Evolutionary conservation across 1,140 invertebrate genomes (phyloP).

Genomic region (Dreissena rostriformis): DNA sequence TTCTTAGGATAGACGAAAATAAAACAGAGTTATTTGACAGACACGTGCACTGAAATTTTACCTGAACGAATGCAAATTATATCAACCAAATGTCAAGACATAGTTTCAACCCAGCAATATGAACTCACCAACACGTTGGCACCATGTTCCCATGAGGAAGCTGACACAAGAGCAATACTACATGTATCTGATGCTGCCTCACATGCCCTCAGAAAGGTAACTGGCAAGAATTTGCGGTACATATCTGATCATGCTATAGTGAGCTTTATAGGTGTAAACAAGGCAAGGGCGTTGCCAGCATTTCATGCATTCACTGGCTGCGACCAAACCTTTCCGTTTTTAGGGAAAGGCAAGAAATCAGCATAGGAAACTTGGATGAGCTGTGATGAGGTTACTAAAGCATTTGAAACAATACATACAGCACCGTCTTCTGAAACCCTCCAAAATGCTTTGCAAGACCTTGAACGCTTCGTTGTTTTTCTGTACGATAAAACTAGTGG

Average conservation of each 20-base stretch:
- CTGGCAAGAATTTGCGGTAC: slow-evolving; percentile 17
- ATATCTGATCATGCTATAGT: slow-evolving; percentile 2
- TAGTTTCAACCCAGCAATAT: neutral
- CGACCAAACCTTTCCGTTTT: slow-evolving; percentile 21
- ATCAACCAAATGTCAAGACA: neutral
- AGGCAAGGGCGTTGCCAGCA: neutral
- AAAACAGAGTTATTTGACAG: slow-evolving; percentile 50
- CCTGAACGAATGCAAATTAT: neutral
- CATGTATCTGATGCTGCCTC: neutral
- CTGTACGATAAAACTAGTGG: slow-evolving; percentile 5
- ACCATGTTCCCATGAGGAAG: slow-evolving; percentile 35
- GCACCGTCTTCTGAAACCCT: neutral
- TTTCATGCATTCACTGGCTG: slow-evolving; percentile 25
- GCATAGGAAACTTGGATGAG: neutral
- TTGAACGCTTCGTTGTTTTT: slow-evolving; percentile 7
- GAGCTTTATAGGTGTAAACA: neutral
- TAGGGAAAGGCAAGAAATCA: slow-evolving; percentile 37
- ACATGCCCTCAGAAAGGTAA: neutral
- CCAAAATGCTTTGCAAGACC: neutral
- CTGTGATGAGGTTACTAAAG: neutral
- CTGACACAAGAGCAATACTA: slow-evolving; percentile 1
- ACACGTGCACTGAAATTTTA: neutral
- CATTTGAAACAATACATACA: neutral
- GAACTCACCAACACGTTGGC: neutral
- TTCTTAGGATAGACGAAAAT: slow-evolving; percentile 30